Evolutionary conservation across 2,888 invertebrate genomes (phyloP).

Genomic region (Ommatoiulus sabulosus): DNA sequence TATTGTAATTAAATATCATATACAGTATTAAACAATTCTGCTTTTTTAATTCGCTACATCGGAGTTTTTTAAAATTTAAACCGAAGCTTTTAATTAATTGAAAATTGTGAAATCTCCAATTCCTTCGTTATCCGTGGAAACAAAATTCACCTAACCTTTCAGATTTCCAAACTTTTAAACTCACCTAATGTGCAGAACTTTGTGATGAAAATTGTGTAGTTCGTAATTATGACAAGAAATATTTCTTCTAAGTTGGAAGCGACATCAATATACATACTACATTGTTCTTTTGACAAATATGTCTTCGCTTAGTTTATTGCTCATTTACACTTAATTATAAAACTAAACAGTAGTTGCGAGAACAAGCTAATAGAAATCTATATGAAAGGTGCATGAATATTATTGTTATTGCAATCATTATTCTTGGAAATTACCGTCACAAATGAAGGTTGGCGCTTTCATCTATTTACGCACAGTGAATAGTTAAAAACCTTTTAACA

Average conservation of each 20-base stretch:
- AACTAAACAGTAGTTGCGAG: slow-evolving; percentile 17
- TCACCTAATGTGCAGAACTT: too few species aligned
- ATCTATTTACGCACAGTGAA: not conserved
- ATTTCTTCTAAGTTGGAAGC: too few species aligned
- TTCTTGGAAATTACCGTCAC: slow-evolving; percentile 5
- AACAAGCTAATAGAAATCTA: not conserved
- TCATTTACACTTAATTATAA: not conserved
- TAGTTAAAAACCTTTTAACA: not conserved
- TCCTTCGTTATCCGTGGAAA: too few species aligned
- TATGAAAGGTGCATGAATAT: slow-evolving; percentile 4
- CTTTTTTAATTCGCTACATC: too few species aligned
- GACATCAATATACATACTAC: not conserved
- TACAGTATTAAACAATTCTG: too few species aligned
- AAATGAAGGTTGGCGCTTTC: not conserved
- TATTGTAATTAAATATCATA: too few species aligned
- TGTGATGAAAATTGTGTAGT: not conserved
- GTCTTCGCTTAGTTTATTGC: slow-evolving; percentile 6
- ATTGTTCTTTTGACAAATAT: not conserved
- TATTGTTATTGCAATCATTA: slow-evolving; percentile 2
- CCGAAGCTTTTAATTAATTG: too few species aligned
- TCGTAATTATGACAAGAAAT: too few species aligned
- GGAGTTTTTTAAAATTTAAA: too few species aligned
- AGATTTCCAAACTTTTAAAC: too few species aligned
- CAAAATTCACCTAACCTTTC: too few species aligned
- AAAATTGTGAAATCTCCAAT: too few species aligned